Evolutionary conservation across 1,140 invertebrate genomes (phyloP), one percentile per base, ranked within the genome.

Genomic region (Zaprionus lachaisei): DNA sequence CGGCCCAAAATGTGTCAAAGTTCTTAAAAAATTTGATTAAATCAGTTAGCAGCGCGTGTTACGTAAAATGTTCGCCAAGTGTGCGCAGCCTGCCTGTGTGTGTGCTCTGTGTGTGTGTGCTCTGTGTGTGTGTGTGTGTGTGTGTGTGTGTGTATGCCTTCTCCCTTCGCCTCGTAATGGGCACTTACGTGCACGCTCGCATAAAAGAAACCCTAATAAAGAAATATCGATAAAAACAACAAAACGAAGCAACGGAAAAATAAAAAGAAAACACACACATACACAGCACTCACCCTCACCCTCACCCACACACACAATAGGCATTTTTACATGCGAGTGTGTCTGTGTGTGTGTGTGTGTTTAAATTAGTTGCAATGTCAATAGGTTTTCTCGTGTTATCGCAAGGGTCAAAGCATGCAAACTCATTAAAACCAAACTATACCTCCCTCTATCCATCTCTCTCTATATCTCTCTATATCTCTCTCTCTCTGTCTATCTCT

Each of bases 151-250:
- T 38, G 14, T 56, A 15, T 38, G 20, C 49, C 9, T 31, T 15
- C 65, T 9, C 38, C 15, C 37, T 14, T 7, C 31, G 15, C 22
- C 20, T 49, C 49, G 63, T 77, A 76, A 87, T 79, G 74, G 84
- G 84, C 85, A 84, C 84, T 87, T 87, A 87, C 84, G 84, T 83
- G 83, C 78, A 84, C 85, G 84, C 75, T 89, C 84, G 44, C 84
- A 87, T 81, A 87, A 89, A 89, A 89, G 83, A 89, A 87, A 87
- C 84, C 84, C 81, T 89, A 87, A 89, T 89, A 87, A 87, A 87
- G 85, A 87, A 87, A 87, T 89, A 89, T 89, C 81, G 81, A 87
- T 87, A 89, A 84, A 84, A 81, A 72, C 62, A 77, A 73, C 75
- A 68, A 73, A 77, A 72, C 69, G 72, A 84, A 64, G 51, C 17